These are phyloP conservation scores for Ctenopoma multispine DNA, from an alignment of 2,797 vertebrate genomes.

Conservation along the genomic window DNA sequence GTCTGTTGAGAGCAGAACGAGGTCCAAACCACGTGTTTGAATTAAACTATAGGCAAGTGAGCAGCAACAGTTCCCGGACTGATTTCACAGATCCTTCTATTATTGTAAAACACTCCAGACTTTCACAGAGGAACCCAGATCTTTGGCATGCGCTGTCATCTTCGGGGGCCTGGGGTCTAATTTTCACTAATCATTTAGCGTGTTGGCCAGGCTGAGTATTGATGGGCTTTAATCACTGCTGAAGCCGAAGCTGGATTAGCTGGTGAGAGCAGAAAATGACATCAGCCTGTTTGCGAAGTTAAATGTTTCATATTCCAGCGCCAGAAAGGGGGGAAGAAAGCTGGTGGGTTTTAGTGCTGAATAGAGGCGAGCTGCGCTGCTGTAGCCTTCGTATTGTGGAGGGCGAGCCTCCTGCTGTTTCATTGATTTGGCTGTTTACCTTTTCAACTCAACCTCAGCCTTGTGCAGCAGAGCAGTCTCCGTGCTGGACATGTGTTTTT, in stretches of 20 bases:
- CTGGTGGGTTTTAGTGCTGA: not conserved
- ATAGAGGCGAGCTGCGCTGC: slow-evolving; percentile 23
- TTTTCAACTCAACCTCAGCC: slow-evolving; percentile 18
- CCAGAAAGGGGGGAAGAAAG: not conserved
- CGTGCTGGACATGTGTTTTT: slow-evolving; percentile 44
- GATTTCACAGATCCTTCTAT: slow-evolving; percentile 22
- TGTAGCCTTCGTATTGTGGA: slow-evolving; percentile 4
- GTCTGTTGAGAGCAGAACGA: not conserved
- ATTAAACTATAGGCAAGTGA: slow-evolving; percentile 13
- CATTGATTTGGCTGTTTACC: slow-evolving; percentile 55
- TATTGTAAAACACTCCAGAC: slow-evolving; percentile 30
- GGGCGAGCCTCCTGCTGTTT: slow-evolving; percentile 28
- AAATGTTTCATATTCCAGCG: slow-evolving; percentile 12
- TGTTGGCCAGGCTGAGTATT: slow-evolving; percentile 38
- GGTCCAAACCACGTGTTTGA: not conserved
- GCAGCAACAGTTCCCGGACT: slow-evolving; percentile 12
- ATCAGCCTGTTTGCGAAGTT: slow-evolving; percentile 1
- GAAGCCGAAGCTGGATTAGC: slow-evolving; percentile 25
- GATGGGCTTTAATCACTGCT: slow-evolving; percentile 47
- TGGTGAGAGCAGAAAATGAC: slow-evolving; percentile 25
- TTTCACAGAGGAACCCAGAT: not conserved
- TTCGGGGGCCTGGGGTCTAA: slow-evolving; percentile 31
- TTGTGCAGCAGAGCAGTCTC: not conserved
- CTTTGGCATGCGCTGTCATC: slow-evolving; percentile 27
- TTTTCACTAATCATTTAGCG: slow-evolving; percentile 58